Evolutionary conservation across 2,113 vertebrate genomes (phyloP).

Genomic region (Ctenomys sociabilis): DNA sequence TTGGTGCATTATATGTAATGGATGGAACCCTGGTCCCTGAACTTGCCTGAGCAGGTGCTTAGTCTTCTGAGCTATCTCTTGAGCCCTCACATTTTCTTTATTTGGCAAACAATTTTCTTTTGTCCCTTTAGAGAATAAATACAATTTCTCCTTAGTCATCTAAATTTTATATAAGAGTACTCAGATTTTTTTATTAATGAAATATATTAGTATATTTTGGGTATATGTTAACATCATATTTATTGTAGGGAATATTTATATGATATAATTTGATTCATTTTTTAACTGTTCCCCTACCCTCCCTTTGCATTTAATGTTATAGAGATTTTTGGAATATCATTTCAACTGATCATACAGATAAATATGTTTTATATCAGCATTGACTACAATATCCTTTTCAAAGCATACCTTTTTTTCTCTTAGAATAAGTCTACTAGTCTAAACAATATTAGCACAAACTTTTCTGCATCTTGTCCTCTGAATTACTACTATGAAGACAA

Average conservation of each 20-base stretch:
- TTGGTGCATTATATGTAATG: too few relatives aligned
- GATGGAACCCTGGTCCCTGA: too few relatives aligned
- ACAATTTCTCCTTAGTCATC: neutral
- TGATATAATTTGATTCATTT: neutral
- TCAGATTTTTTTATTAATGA: neutral
- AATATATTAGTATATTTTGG: neutral
- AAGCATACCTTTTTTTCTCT: neutral
- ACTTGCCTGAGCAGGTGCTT: too few relatives aligned
- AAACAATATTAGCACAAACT: too few relatives aligned
- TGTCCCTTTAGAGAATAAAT: neutral
- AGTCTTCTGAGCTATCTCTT: too few relatives aligned
- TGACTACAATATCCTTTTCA: neutral
- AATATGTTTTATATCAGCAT: constrained; percentile 36
- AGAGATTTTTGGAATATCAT: constrained; percentile 7
- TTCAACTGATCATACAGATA: neutral
- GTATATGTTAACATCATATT: neutral
- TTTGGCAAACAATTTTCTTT: neutral
- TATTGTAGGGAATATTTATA: neutral
- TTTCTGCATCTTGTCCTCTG: too few relatives aligned
- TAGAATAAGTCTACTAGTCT: neutral
- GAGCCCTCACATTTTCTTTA: neutral
- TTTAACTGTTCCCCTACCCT: neutral
- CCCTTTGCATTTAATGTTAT: neutral
- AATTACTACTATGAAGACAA: too few relatives aligned
- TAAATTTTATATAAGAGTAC: neutral